Percentiles rank a stretch among this genome's conserved stretches.
Conservation (phyloP, 2,888 invertebrate genomes). For the Limnephilus lunatus region DNA sequence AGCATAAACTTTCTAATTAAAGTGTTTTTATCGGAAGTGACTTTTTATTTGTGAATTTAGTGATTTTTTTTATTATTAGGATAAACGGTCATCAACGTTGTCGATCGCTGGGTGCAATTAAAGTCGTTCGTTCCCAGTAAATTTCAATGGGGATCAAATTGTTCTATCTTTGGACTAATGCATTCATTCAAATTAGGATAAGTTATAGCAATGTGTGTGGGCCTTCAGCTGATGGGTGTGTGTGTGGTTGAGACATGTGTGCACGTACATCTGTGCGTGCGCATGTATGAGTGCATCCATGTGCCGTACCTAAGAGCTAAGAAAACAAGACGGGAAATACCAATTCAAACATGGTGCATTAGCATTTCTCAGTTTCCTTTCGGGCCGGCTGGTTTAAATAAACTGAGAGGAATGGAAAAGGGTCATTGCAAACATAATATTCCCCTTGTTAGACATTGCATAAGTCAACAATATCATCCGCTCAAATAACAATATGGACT, state of each 20-base stretch:
- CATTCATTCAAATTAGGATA: slow-evolving; percentile 53
- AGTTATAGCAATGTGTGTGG: slow-evolving; percentile 55
- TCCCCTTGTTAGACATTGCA: background rate
- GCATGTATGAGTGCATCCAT: background rate
- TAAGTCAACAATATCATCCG: slow-evolving; percentile 22
- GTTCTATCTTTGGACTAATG: slow-evolving; percentile 57
- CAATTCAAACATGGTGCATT: slow-evolving; percentile 46
- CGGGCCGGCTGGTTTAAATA: background rate
- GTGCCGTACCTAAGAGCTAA: slow-evolving; percentile 8
- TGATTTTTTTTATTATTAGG: too few relatives aligned
- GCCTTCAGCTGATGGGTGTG: slow-evolving; percentile 3
- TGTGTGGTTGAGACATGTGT: background rate
- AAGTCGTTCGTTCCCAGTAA: slow-evolving; percentile 36
- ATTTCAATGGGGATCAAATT: slow-evolving; percentile 48
- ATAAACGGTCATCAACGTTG: background rate
- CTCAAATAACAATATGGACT: background rate
- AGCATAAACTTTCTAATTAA: too few relatives aligned
- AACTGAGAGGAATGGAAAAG: slow-evolving; percentile 27
- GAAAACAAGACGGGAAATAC: slow-evolving; percentile 46
- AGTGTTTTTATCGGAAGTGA: too few relatives aligned
- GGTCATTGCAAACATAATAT: slow-evolving; percentile 32
- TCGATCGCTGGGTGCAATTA: slow-evolving; percentile 34
- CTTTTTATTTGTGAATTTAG: too few relatives aligned
- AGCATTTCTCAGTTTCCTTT: slow-evolving; percentile 42
- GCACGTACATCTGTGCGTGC: slow-evolving; percentile 7